Evolutionary conservation across 2,113 vertebrate species (phyloP).

Genomic region (Oncorhynchus kisutch): DNA sequence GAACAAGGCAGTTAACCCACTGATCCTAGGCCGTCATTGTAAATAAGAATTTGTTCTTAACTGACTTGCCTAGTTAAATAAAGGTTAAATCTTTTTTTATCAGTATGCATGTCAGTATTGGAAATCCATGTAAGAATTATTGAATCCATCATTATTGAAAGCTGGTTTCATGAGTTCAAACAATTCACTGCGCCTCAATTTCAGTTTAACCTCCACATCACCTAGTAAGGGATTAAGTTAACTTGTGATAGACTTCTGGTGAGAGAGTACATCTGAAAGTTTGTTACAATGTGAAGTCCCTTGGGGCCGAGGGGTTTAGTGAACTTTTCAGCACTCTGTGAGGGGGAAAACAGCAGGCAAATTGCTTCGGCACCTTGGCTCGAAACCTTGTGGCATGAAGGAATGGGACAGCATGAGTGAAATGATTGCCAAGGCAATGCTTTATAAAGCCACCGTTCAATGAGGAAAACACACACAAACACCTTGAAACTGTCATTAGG

Average conservation of each 20-base stretch:
- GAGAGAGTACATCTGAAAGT: constrained; percentile 17
- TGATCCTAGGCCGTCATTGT: no score
- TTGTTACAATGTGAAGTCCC: constrained; percentile 25
- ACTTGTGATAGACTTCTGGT: constrained; percentile 24
- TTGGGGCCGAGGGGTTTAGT: constrained; percentile 32
- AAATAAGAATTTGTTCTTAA: no score
- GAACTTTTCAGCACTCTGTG: constrained; percentile 34
- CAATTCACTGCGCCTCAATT: constrained; percentile 6
- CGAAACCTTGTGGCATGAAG: constrained; percentile 13
- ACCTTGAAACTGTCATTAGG: constrained; percentile 32
- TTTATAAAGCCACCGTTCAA: constrained; percentile 30
- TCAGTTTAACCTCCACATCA: constrained; percentile 30
- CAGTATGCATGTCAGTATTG: background rate
- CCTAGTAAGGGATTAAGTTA: constrained; percentile 54
- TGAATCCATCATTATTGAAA: background rate
- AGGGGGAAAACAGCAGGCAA: constrained; percentile 39
- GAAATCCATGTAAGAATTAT: background rate
- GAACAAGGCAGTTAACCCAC: no score
- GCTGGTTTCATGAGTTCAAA: background rate
- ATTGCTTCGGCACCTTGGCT: constrained; percentile 4
- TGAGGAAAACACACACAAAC: background rate
- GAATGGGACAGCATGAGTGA: background rate
- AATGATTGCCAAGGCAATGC: background rate
- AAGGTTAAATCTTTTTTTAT: no score
- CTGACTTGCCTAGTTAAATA: no score